Evolutionary conservation across 2,113 vertebrate genomes (phyloP).

Genomic region (Morphnarchus princeps): DNA sequence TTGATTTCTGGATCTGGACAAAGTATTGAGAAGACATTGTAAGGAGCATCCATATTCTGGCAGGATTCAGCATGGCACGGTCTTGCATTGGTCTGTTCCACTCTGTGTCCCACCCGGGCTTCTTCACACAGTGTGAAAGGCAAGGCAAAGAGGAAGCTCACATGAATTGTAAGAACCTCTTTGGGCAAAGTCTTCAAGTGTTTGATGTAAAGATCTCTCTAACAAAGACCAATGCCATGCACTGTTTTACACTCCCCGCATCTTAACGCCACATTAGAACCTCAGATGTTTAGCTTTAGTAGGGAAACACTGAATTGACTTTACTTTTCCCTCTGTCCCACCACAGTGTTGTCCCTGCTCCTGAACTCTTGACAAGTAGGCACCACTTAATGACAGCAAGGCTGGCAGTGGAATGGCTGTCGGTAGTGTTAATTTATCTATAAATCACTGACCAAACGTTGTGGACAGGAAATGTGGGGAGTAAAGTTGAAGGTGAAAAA

Average conservation of each 20-base stretch:
- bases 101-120: background rate
- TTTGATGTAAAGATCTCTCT: background rate
- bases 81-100: background rate
- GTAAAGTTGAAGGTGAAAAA: constrained; percentile 36
- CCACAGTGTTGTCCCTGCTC: background rate
- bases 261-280: background rate
- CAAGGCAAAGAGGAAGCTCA: background rate
- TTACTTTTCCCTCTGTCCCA: constrained; percentile 30
- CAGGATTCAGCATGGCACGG: background rate
- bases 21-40: background rate
- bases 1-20: background rate
- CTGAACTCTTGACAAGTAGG: constrained; percentile 43
- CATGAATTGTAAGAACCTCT: background rate
- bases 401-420: constrained; percentile 18
- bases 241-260: background rate
- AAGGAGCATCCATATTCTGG: background rate
- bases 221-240: background rate
- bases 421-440: constrained; percentile 36
- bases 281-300: background rate
- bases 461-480: background rate
- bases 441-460: constrained; percentile 56
- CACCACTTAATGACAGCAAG: constrained; percentile 28
- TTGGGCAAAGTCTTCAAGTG: background rate
- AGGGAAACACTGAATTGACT: background rate
- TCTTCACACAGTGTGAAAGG: background rate